Evolutionary conservation across 64 coral and sea anemone species (phyloP), one percentile per base, ranked within the genome.

Genomic region (Acropora tenuis): DNA sequence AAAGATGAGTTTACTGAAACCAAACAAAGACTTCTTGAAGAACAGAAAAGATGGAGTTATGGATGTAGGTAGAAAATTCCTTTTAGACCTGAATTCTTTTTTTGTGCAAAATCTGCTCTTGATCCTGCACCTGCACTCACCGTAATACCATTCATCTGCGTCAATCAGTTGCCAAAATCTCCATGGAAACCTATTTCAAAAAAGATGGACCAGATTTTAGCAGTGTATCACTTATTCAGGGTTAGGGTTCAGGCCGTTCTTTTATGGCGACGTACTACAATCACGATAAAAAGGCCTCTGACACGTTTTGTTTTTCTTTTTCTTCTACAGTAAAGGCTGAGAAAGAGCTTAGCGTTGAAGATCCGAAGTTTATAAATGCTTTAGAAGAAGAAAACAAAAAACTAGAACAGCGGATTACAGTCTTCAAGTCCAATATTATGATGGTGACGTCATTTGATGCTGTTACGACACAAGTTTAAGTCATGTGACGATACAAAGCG

Each of bases 341-440:
- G 43, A 89, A 89, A 11, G 80, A 93, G 77, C 90, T 91, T 5
- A 74, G 89, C n/a, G 48, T 58, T 20, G 85, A 99, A 44, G 97
- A 99, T 16, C 94, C 97, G 1, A 82, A 87, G 10, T 92, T 99
- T 10, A 81, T 94, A 10, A 78, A 99, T 77, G 94, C 94, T 50
- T 75, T 99, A 13, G 94, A 99, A 57, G 55, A 88, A 49, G 97
- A 99, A 42, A 99, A 99, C 41, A 81, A 47, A 78, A 93, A 80
- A 16, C 65, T 99, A 48, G 88, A 96, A 17, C 76, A 92, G 88
- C 49, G 94, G 68, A 99, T 99, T 16, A 77, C 87, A 73, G 86
- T 88, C 8, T 99, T 91, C 74, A 99, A 99, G 77, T 99, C 97
- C 12, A 93, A 91, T 17, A 80, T 99, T n/a, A 99, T 99, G 97